Conservation (phyloP, 2,888 invertebrate genomes). For the Pseudococcus longispinus region DNA sequence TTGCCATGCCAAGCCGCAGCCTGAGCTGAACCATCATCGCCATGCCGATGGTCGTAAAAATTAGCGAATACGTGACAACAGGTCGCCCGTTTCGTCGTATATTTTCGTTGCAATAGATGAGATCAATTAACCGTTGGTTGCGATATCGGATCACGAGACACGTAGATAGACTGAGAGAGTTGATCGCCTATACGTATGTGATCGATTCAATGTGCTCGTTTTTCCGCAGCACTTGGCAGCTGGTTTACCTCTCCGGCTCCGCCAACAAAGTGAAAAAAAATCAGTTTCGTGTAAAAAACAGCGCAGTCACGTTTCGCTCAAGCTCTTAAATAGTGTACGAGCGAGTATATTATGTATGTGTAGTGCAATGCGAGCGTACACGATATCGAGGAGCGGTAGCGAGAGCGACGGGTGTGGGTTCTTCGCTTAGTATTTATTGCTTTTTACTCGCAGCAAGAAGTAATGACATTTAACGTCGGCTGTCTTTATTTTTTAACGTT, state of each 20-base stretch:
- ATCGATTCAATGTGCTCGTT: background rate
- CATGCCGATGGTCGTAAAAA: background rate
- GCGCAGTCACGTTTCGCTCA: slow-evolving; percentile 9
- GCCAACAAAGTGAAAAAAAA: background rate
- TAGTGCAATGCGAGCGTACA: background rate
- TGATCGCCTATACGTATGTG: background rate
- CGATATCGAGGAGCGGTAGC: background rate
- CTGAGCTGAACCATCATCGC: background rate
- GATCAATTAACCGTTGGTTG: background rate
- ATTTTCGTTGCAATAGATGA: background rate
- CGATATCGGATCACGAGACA: background rate
- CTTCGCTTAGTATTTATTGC: slow-evolving; percentile 13
- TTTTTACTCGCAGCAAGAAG: background rate
- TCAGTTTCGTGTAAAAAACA: background rate
- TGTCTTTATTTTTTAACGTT: slow-evolving; percentile 1
- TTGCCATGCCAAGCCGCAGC: background rate
- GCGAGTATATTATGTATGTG: background rate
- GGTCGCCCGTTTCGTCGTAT: background rate
- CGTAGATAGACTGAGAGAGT: background rate
- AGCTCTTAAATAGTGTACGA: background rate
- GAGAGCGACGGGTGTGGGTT: background rate
- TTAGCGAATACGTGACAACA: background rate
- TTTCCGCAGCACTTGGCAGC: background rate
- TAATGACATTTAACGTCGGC: slow-evolving; percentile 31
- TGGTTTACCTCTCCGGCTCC: background rate